phyloP scores from a whole-genome alignment of 92 coral and sea anemone genomes.

The Porites cylindrica region DNA sequence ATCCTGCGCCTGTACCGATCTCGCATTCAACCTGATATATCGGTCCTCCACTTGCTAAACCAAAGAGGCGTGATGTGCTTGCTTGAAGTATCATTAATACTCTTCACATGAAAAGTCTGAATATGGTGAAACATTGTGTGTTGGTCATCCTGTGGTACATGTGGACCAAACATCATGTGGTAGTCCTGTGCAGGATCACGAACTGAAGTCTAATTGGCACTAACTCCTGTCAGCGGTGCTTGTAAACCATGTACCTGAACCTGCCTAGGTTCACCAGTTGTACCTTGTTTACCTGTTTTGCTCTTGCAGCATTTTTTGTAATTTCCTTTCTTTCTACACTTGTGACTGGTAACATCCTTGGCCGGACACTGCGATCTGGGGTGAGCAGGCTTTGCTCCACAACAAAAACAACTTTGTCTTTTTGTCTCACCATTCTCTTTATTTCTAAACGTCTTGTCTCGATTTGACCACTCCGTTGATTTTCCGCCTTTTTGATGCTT shows the following conservation, averaged over 20 bases:
- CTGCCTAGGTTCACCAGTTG: not conserved
- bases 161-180: not conserved
- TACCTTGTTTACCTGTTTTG: not conserved
- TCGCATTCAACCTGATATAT: slow-evolving; percentile 25
- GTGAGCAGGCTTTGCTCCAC: slow-evolving; percentile 4
- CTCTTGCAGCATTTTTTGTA: slow-evolving; percentile 30
- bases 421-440: not conserved
- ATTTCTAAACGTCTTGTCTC: not conserved
- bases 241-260: slow-evolving; percentile 18
- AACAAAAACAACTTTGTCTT: slow-evolving; percentile 7
- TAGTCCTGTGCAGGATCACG: not conserved
- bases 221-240: not conserved
- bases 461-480: not conserved
- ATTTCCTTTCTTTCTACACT: slow-evolving; percentile 16
- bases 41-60: slow-evolving; percentile 30
- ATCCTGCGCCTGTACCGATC: slow-evolving; percentile 32
- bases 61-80: slow-evolving; percentile 36
- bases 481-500: not conserved
- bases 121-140: slow-evolving; percentile 29
- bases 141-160: not conserved
- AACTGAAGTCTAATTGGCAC: not conserved
- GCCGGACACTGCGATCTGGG: slow-evolving; percentile 10
- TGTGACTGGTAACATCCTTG: slow-evolving; percentile 10
- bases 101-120: slow-evolving; percentile 1
- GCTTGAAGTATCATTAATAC: slow-evolving; percentile 8